Evolutionary conservation across 2,888 invertebrate species (phyloP).

Genomic region (Aphodius granarius): DNA sequence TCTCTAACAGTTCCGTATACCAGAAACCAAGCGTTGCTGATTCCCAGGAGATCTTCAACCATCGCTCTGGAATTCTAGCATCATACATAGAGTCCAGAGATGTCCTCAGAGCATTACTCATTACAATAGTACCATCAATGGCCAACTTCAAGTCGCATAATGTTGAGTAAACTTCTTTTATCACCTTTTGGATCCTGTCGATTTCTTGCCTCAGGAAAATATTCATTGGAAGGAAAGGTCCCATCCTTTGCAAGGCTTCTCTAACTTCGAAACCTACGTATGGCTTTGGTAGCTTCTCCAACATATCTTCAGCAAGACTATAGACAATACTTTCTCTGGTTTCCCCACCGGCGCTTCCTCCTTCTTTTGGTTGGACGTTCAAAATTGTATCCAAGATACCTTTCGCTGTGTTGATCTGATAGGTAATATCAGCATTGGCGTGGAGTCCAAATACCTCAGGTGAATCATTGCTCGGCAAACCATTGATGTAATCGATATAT

Average conservation of each 20-base stretch:
- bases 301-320: slow-evolving; percentile 90
- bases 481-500: slow-evolving; percentile 86
- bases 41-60: slow-evolving; percentile 97
- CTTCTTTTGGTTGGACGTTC: slow-evolving; percentile 97
- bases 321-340: slow-evolving; percentile 92
- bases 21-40: slow-evolving; percentile 98
- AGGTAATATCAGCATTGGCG: slow-evolving; percentile 95
- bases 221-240: slow-evolving; percentile 91
- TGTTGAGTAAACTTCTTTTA: slow-evolving; percentile 69
- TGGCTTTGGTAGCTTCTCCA: slow-evolving; percentile 79
- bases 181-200: slow-evolving; percentile 85
- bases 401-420: slow-evolving; percentile 95
- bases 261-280: slow-evolving; percentile 89
- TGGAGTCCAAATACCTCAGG: slow-evolving; percentile 98
- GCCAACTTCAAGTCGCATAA: slow-evolving; percentile 89
- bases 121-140: slow-evolving; percentile 96
- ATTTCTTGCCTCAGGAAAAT: slow-evolving; percentile 86
- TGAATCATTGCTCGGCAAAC: slow-evolving; percentile 81
- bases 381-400: slow-evolving; percentile 92
- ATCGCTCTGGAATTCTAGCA: slow-evolving; percentile 87
- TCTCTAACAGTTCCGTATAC: slow-evolving; percentile 94
- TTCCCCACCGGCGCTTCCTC: slow-evolving; percentile 87
- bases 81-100: slow-evolving; percentile 96
- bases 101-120: slow-evolving; percentile 87
- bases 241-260: slow-evolving; percentile 89